Percentiles rank a stretch among this genome's conserved stretches.
phyloP scores from a whole-genome alignment of 2,888 invertebrate genomes.

The Suillia variegata region DNA sequence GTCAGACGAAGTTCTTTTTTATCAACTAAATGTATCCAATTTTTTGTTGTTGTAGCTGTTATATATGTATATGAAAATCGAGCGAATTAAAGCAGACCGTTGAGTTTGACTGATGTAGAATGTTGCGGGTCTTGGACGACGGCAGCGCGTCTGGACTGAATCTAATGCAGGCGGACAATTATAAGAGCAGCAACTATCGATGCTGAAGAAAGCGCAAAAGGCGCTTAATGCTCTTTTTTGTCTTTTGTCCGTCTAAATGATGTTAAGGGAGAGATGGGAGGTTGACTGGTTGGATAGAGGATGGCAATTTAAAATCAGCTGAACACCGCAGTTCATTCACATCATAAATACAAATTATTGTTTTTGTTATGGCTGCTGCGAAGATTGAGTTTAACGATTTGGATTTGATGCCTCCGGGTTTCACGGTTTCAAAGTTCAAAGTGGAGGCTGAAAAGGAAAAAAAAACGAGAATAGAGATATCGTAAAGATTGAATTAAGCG shows the following conservation, averaged over 20 bases:
- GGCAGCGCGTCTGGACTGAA: neutral
- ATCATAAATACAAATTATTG: conserved; percentile 4
- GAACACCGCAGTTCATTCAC: conserved; percentile 5
- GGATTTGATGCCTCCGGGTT: too few relatives aligned
- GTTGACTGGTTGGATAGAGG: too few relatives aligned
- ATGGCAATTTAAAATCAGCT: neutral
- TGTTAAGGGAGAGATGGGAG: too few relatives aligned
- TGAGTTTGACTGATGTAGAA: neutral
- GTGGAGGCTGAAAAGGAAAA: too few relatives aligned
- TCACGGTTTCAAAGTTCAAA: too few relatives aligned
- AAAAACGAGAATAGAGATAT: too few relatives aligned
- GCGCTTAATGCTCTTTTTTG: neutral
- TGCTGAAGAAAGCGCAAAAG: neutral
- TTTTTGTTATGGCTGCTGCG: neutral
- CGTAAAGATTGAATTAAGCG: too few relatives aligned
- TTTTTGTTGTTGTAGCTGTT: neutral
- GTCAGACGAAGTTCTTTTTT: neutral
- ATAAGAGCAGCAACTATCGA: neutral
- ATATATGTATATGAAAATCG: neutral
- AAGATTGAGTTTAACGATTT: neutral
- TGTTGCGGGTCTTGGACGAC: neutral
- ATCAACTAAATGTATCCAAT: neutral
- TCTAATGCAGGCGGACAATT: neutral
- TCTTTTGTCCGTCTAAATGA: neutral
- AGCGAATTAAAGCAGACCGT: neutral